Evolutionary conservation across 2,797 vertebrate species (phyloP).

Genomic region (Thripadectes ignobilis): DNA sequence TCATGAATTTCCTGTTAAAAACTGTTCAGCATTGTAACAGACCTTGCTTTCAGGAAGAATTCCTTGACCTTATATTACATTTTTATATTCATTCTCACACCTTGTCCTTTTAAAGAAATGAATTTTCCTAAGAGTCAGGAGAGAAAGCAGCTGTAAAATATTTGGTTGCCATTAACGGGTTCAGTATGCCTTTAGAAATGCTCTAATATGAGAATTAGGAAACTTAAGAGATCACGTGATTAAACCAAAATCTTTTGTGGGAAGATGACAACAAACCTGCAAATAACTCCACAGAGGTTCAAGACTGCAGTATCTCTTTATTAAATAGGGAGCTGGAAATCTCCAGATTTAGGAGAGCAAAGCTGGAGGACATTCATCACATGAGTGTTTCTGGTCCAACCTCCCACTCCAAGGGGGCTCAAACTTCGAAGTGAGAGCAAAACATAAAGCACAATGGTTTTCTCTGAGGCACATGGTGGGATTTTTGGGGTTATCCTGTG

Average conservation of each 20-base stretch:
- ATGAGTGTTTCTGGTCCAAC: not conserved
- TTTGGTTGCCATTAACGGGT: not conserved
- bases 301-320: not conserved
- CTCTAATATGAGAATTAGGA: not conserved
- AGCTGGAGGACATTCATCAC: not conserved
- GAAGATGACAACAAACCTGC: not conserved
- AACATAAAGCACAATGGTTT: not conserved
- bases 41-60: not conserved
- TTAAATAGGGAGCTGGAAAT: not conserved
- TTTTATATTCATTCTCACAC: not conserved
- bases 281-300: not conserved
- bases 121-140: not conserved
- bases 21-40: not conserved
- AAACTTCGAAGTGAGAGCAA: not conserved
- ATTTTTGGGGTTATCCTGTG: not conserved
- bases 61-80: not conserved
- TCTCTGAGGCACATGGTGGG: not conserved
- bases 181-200: not conserved
- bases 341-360: not conserved
- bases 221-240: not conserved
- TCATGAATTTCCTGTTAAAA: not conserved
- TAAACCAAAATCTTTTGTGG: not conserved
- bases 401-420: not conserved
- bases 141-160: not conserved
- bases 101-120: not conserved